A percentile compares a stretch with the other conserved stretches of the same genome.
These are phyloP conservation scores for Cephus pygmeus DNA, from an alignment of 2,888 invertebrate species.

Conservation along the genomic window DNA sequence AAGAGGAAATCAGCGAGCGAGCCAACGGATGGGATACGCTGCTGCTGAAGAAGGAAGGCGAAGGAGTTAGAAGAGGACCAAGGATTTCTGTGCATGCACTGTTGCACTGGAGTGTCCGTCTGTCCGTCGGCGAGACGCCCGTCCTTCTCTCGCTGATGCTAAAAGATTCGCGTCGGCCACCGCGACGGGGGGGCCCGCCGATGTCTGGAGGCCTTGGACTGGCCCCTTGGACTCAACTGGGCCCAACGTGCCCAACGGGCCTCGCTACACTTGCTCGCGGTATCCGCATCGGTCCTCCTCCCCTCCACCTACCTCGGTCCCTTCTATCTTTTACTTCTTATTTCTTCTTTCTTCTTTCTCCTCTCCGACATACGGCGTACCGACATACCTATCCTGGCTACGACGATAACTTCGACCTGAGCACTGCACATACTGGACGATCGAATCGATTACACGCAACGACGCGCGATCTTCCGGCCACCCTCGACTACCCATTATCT, in stretches of 20 bases:
- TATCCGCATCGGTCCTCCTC: slow-evolving; percentile 59
- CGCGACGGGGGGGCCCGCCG: slow-evolving; percentile 42
- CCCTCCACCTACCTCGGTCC: not conserved
- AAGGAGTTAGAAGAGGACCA: slow-evolving; percentile 14
- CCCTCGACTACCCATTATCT: not conserved
- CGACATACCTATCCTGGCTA: not conserved
- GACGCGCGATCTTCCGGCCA: not conserved
- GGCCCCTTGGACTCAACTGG: slow-evolving; percentile 39
- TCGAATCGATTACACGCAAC: slow-evolving; percentile 17
- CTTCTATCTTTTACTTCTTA: not conserved
- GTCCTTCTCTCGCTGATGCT: slow-evolving; percentile 25
- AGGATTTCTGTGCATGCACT: slow-evolving; percentile 14
- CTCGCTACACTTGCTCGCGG: slow-evolving; percentile 66
- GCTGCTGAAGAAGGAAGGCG: not conserved
- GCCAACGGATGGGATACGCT: not conserved
- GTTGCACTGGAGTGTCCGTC: slow-evolving; percentile 26
- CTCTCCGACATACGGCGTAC: not conserved
- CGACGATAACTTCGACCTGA: not conserved
- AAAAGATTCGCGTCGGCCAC: slow-evolving; percentile 32
- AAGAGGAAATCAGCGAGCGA: slow-evolving; percentile 27
- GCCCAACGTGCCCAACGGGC: slow-evolving; percentile 37
- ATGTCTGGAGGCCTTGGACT: slow-evolving; percentile 57
- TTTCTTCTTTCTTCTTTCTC: not conserved
- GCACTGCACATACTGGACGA: not conserved
- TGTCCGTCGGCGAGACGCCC: slow-evolving; percentile 16